Evolutionary conservation across 2,797 vertebrate species (phyloP).

Genomic region (Parotocinclus haroldoi): DNA sequence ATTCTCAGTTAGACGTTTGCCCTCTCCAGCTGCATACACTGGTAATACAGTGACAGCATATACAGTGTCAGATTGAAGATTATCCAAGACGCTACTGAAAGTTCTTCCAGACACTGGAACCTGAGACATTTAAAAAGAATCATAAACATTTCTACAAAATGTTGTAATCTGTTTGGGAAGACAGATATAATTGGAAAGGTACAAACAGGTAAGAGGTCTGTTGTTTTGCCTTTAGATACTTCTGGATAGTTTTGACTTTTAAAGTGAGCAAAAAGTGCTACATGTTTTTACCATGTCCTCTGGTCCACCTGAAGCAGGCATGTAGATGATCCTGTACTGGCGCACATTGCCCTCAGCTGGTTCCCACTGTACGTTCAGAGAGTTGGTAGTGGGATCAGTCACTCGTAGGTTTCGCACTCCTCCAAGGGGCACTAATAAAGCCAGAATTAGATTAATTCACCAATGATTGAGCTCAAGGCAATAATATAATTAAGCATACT

Average conservation of each 20-base stretch:
- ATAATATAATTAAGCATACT: neutral
- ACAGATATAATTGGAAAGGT: no score
- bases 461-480: neutral
- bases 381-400: conserved; percentile 89
- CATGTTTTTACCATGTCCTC: conserved; percentile 80
- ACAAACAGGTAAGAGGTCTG: no score
- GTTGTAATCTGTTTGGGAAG: no score
- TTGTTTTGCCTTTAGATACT: no score
- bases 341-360: conserved; percentile 90
- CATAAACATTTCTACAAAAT: neutral
- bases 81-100: conserved; percentile 82
- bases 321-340: conserved; percentile 87
- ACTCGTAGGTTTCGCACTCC: conserved; percentile 87
- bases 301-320: conserved; percentile 76
- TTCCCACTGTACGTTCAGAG: conserved; percentile 88
- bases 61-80: conserved; percentile 82
- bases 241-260: no score
- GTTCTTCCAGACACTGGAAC: conserved; percentile 85
- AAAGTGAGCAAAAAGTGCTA: neutral
- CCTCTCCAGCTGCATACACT: conserved; percentile 84
- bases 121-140: conserved; percentile 9
- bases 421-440: conserved; percentile 81
- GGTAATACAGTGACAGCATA: conserved; percentile 88
- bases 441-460: no score
- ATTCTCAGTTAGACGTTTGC: conserved; percentile 82